Conservation (phyloP, 2,113 vertebrate species). For the Thermophis baileyi region DNA sequence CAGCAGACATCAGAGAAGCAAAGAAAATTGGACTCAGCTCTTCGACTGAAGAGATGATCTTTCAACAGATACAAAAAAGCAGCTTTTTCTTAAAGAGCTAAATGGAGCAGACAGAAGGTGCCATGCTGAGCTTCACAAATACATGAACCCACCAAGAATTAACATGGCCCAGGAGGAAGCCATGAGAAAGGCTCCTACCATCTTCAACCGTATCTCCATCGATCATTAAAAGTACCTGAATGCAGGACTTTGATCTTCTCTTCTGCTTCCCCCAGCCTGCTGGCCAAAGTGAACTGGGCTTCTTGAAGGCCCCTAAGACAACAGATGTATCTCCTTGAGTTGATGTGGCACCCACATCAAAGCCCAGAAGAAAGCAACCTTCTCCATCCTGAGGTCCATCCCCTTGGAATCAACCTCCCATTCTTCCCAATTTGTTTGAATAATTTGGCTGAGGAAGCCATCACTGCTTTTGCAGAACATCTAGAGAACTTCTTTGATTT, state of each 20-base stretch:
- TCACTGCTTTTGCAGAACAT: neutral
- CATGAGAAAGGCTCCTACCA: rapidly evolving
- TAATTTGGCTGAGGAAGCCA: neutral
- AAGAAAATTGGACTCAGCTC: neutral
- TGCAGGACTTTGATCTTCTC: constrained; percentile 93
- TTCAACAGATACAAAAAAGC: neutral
- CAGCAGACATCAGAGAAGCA: neutral
- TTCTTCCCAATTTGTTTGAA: neutral
- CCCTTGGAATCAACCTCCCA: neutral
- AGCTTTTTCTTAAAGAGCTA: neutral
- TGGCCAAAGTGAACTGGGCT: constrained; percentile 77
- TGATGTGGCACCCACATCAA: neutral
- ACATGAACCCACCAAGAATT: neutral
- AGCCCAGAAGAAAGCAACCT: no score
- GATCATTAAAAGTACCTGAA: constrained; percentile 74
- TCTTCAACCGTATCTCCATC: rapidly evolving
- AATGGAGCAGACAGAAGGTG: neutral
- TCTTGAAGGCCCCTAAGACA: constrained; percentile 81
- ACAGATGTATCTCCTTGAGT: neutral
- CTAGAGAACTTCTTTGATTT: neutral
- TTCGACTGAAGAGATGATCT: neutral
- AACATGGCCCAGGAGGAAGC: neutral
- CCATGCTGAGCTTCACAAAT: neutral
- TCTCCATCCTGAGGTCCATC: neutral
- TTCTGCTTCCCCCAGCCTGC: constrained; percentile 89